These are phyloP conservation scores for Lordiphosa stackelbergi DNA, from an alignment of 1,140 invertebrate species.

Conservation along the genomic window DNA sequence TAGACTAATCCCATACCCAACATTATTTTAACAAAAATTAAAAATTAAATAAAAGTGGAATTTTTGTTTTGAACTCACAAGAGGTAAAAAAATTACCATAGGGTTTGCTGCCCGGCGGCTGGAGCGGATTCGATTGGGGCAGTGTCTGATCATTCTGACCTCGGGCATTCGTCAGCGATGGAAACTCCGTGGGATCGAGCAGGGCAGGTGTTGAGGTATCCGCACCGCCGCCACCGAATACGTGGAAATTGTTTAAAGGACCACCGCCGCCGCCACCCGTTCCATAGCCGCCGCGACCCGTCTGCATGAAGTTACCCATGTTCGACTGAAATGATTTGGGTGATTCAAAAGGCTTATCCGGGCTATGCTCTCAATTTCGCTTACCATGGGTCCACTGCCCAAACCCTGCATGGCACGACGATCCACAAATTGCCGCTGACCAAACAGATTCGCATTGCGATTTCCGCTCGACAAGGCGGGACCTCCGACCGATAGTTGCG, in stretches of 20 bases:
- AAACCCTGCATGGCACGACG: conserved; percentile 83
- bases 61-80: conserved; percentile 77
- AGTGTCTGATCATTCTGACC: conserved; percentile 85
- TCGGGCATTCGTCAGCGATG: conserved; percentile 89
- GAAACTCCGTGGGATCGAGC: conserved; percentile 93
- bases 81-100: conserved; percentile 83
- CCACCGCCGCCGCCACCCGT: conserved; percentile 78
- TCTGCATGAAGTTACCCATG: conserved; percentile 77
- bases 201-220: conserved; percentile 88
- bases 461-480: conserved; percentile 79
- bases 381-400: conserved; percentile 73
- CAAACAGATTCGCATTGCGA: conserved; percentile 81
- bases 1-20: conserved; percentile 15
- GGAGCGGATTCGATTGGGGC: conserved; percentile 87
- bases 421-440: conserved; percentile 86
- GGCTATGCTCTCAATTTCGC: background rate
- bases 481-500: conserved; percentile 78
- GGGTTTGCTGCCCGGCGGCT: conserved; percentile 91
- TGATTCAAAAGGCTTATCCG: background rate
- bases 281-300: conserved; percentile 81
- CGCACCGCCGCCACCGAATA: conserved; percentile 82
- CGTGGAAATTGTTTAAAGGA: conserved; percentile 84
- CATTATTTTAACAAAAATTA: conserved; percentile 47
- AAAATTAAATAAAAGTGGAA: conserved; percentile 62
- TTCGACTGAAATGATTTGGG: conserved; percentile 52